Base-by-base conservation (phyloP, 2,113 vertebrate species). In the Chitala chitala region DNA sequence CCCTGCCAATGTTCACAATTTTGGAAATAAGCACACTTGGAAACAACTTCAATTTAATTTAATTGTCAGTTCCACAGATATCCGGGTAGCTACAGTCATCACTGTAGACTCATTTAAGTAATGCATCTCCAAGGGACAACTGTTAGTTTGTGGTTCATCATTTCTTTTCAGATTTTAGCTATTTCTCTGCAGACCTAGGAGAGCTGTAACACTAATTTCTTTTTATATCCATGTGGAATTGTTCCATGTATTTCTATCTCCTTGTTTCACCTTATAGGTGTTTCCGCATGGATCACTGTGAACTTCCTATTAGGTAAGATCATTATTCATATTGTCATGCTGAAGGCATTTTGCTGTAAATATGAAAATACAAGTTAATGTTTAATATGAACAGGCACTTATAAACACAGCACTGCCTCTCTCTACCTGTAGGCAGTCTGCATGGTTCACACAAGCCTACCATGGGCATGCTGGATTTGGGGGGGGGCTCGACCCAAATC, bases 401-500 rank as follows among this genome's bases (percentile, higher is more conserved):
- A 12, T 6, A 46, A 6, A 12, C 12, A 46, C 5, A 46, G 12
- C 44, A 46, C 68, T 38, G 13, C 22, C 56, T 58, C 46, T 69
- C 36, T 38, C 5, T 24, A 22, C 7, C 69, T 58, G 12, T 73
- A 98, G 96, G 93, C 72, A 88, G 83, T 75, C 89, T 98, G 50
- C 88, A 90, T 24, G 73, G 83, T 10, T 74, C 87, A 0, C 85
- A 84, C 77, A 88, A 78, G 29, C 85, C 84, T 83, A 92, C 89
- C 0, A 92, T 93, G 42, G 97, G 96, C 59, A 95, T 96, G 89
- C 83, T 99, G 86, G 96, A 99, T 80, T 83, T 99, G 79, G 96
- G 97, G 17, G 95, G 96, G 1, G 97, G 96, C 29, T 98, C 96
- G 1, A 98, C 94, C 51, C 97, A 98, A 87, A 94, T 99, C 87